Percentiles rank a stretch among this genome's conserved stretches.
Evolutionary conservation across 2,113 vertebrate species (phyloP).

Genomic region (Rana temporaria): DNA sequence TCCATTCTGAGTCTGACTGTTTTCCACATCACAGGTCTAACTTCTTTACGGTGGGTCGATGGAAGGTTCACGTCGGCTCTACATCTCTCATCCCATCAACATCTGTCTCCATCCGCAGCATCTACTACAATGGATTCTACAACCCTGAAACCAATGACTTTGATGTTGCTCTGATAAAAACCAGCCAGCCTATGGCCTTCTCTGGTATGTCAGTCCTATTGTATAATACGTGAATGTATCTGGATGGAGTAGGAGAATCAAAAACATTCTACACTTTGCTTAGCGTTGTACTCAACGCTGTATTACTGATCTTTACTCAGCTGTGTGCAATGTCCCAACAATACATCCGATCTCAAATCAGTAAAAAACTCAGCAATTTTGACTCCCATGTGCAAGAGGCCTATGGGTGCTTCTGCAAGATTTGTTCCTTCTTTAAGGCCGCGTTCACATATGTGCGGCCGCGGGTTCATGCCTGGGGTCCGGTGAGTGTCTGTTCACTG

Average conservation of each 20-base stretch:
- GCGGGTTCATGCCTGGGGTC: too few species aligned
- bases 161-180: slow-evolving; percentile 75
- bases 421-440: too few species aligned
- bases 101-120: slow-evolving; percentile 63
- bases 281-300: too few species aligned
- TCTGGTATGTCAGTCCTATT: slow-evolving; percentile 59
- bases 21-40: slow-evolving; percentile 61
- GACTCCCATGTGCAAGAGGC: too few species aligned
- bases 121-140: slow-evolving; percentile 70
- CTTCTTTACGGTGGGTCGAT: slow-evolving; percentile 66
- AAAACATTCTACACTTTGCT: too few species aligned
- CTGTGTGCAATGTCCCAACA: too few species aligned
- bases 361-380: too few species aligned
- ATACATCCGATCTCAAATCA: too few species aligned
- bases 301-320: too few species aligned
- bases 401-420: too few species aligned
- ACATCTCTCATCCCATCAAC: slow-evolving; percentile 59
- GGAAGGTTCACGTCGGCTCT: slow-evolving; percentile 71
- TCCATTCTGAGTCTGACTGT: not conserved
- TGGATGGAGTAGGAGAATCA: not conserved
- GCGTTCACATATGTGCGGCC: too few species aligned
- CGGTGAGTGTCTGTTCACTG: too few species aligned
- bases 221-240: not conserved
- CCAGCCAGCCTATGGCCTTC: slow-evolving; percentile 68
- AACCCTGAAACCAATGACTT: slow-evolving; percentile 70